Base-by-base conservation (phyloP, 2,888 invertebrate species). In the Netelia fuscicornis region DNA sequence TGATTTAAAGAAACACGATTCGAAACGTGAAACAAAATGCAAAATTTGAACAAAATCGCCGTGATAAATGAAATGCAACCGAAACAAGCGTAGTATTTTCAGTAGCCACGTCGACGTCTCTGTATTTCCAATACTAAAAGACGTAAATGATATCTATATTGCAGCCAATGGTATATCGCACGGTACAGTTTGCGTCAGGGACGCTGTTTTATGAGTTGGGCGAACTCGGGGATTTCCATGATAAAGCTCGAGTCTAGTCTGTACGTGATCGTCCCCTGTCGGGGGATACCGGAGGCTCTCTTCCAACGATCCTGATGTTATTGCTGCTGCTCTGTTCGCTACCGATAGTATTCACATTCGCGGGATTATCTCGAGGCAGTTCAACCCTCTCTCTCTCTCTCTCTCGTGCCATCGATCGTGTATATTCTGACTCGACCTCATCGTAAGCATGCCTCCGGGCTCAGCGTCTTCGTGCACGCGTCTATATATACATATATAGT, bases 291-390 rank as follows among this genome's bases (percentile, higher is more conserved):
- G 56, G 48, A 52, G 52, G 44, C 70, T 67, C 72, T 44, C 42
- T n/a, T 20, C 30, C 42, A 70, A 65, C 70, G 78, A 48, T 74
- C 52, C 60, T 72, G 60, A 62, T 70, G 70, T 72, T 84, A 81
- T 60, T 80, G 83, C 75, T 82, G 82, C 68, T 48, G 48, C 48
- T 13, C 48, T 84, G 81, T 75, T 75, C 83, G 74, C 71, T 67
- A 85, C 80, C 83, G 85, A 82, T 85, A 85, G 78, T 67, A 83
- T 83, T 85, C 83, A 79, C 67, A 78, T 75, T 74, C 70, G 52
- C 68, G 52, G 84, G 84, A 81, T 84, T 81, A 81, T 81, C 78
- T 81, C 72, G 74, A 81, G 64, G 81, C 68, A 67, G 48, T 13
- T 48, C 48, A 48, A 54, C 52, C 17, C 17, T 64, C 42, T 42